Conservation (phyloP, 2,888 invertebrate species). For the Seladonia tumulorum region DNA sequence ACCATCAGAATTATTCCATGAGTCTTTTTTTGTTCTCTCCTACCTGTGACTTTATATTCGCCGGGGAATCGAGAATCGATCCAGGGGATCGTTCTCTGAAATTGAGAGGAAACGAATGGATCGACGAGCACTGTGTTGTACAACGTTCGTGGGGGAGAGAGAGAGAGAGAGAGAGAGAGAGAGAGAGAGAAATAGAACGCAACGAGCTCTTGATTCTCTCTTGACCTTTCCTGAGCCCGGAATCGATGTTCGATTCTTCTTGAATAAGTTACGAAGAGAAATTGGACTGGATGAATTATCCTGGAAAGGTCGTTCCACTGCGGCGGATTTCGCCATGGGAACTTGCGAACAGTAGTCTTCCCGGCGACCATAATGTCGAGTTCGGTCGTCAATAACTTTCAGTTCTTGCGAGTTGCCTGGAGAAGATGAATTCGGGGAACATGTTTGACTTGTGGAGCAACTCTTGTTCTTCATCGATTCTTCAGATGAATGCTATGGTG, state of each 20-base stretch:
- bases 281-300: slow-evolving; percentile 10
- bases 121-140: background rate
- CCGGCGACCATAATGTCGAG: background rate
- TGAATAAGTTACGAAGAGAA: slow-evolving; percentile 17
- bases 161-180: background rate
- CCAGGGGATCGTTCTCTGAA: background rate
- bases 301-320: background rate
- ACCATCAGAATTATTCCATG: slow-evolving; percentile 26
- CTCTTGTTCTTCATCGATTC: background rate
- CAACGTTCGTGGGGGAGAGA: background rate
- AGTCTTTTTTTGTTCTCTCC: background rate
- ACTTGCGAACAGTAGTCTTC: background rate
- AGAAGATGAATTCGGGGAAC: background rate
- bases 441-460: background rate
- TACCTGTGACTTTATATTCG: background rate
- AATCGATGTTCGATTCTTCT: background rate
- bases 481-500: background rate
- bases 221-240: background rate
- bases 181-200: background rate
- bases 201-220: slow-evolving; percentile 7
- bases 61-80: background rate
- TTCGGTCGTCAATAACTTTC: background rate
- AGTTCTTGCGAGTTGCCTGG: background rate
- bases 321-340: background rate
- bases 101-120: background rate